Evolutionary conservation across 2,797 vertebrate genomes (phyloP).

Genomic region (Tokudaia muenninki): DNA sequence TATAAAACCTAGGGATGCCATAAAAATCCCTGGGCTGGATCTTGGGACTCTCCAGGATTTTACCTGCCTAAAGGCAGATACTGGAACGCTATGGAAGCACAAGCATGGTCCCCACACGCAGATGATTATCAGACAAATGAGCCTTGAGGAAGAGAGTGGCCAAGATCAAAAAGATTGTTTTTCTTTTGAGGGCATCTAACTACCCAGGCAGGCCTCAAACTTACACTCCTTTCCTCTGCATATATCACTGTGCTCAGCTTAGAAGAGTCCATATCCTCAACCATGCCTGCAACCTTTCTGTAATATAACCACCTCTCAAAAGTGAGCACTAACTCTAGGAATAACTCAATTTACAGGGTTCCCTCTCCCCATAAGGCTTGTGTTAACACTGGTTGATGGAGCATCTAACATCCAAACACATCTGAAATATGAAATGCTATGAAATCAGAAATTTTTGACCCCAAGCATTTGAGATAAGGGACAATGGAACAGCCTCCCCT

Average conservation of each 20-base stretch:
- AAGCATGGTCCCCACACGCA: neutral
- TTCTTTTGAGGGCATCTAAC: neutral
- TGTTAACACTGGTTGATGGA: neutral
- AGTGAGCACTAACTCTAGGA: neutral
- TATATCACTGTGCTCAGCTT: neutral
- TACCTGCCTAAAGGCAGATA: neutral
- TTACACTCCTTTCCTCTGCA: too few species aligned
- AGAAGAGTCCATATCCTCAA: constrained; percentile 15
- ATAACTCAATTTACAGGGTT: constrained; percentile 1
- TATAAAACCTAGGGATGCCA: constrained; percentile 2
- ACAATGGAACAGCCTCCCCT: neutral
- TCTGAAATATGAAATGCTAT: neutral
- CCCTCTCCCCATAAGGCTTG: neutral
- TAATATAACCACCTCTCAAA: neutral
- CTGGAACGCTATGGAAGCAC: neutral
- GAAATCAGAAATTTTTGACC: neutral
- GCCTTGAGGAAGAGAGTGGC: constrained; percentile 2
- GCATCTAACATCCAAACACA: neutral
- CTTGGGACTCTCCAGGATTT: neutral
- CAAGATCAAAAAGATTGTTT: neutral
- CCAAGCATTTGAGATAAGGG: neutral
- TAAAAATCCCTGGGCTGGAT: neutral
- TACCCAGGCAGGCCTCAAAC: neutral
- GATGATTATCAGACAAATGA: neutral
- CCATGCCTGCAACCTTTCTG: neutral